These are phyloP conservation scores for Rhinogobio ventralis DNA, from an alignment of 2,797 vertebrate genomes.

Conservation along the genomic window DNA sequence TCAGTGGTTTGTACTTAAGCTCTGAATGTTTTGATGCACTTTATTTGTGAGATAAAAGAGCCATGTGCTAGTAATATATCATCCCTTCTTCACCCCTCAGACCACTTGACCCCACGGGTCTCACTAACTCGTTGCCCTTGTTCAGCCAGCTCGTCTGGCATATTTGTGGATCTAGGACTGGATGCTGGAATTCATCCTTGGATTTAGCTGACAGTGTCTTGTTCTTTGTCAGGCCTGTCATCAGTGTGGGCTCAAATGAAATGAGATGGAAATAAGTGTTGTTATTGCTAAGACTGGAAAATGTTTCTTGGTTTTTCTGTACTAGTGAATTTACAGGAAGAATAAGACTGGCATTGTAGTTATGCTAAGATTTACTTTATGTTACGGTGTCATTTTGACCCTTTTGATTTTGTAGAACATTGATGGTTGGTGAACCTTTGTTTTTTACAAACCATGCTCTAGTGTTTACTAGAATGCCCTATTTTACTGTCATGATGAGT, in stretches of 20 bases:
- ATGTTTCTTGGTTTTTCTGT: slow-evolving; percentile 10
- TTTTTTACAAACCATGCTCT: too few relatives aligned
- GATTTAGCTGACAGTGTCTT: background rate
- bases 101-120: slow-evolving; percentile 7
- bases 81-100: background rate
- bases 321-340: background rate
- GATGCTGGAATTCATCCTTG: slow-evolving; percentile 1
- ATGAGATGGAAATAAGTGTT: slow-evolving; percentile 6
- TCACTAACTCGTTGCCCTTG: background rate
- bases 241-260: slow-evolving; percentile 3
- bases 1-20: background rate
- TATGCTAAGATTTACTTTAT: background rate
- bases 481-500: too few relatives aligned
- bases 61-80: background rate
- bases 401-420: background rate
- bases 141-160: background rate
- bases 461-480: too few relatives aligned
- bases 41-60: background rate
- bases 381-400: background rate
- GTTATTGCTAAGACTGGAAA: slow-evolving; percentile 3
- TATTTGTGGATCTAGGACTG: background rate
- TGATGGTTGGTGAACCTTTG: too few relatives aligned
- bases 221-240: background rate
- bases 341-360: background rate
- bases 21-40: background rate